A percentile compares a stretch with the other conserved stretches of the same genome.
Conservation (phyloP, 23 tunicate species). For the Diplosoma virens region DNA sequence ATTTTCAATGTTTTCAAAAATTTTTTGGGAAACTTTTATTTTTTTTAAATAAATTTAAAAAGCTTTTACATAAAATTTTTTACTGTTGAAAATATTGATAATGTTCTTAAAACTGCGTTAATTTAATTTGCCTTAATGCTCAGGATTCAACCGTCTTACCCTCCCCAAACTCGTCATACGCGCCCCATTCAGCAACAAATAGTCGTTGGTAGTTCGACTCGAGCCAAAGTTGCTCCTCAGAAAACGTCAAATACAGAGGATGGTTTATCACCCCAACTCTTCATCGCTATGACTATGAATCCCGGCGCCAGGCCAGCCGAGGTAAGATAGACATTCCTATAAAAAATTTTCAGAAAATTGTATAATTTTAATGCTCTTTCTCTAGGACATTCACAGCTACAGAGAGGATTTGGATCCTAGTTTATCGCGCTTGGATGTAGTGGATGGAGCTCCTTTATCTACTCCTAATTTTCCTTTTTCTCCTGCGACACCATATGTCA, state of each 20-base stretch:
- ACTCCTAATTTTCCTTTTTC: constrained; percentile 75
- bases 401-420: constrained; percentile 68
- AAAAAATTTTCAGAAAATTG: not conserved
- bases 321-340: constrained; percentile 15
- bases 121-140: too few species aligned
- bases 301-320: constrained; percentile 87
- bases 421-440: not conserved
- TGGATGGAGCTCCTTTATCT: constrained; percentile 18
- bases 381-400: constrained; percentile 85
- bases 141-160: constrained; percentile 70
- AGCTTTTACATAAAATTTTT: not conserved
- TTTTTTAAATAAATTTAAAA: not conserved
- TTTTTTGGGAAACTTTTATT: too few species aligned
- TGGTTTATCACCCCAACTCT: constrained; percentile 59
- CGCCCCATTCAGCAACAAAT: constrained; percentile 73
- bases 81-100: too few species aligned
- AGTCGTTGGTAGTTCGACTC: not conserved
- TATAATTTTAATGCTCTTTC: not conserved
- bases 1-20: too few species aligned
- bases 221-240: not conserved
- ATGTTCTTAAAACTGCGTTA: too few species aligned
- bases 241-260: constrained; percentile 52
- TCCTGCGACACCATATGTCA: constrained; percentile 60
- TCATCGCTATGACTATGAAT: constrained; percentile 65
- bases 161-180: constrained; percentile 73